These are phyloP conservation scores for Parnassius glacialis DNA, from an alignment of 2,888 invertebrate species.

Conservation along the genomic window DNA sequence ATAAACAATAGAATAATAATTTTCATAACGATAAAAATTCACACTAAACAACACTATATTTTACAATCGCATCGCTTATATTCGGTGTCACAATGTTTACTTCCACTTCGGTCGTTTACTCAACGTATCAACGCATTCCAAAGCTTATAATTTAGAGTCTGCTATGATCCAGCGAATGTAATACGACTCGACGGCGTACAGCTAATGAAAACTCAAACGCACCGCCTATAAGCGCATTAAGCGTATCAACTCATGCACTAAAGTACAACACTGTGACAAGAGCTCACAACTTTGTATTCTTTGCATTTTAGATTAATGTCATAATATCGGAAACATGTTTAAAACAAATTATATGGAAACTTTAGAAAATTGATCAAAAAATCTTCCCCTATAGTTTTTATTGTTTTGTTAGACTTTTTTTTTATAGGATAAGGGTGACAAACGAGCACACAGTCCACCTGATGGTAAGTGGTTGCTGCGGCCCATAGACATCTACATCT, in stretches of 20 bases:
- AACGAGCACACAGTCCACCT: too few species aligned
- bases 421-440: too few species aligned
- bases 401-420: too few species aligned
- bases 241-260: conserved; percentile 54
- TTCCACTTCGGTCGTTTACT: conserved; percentile 12
- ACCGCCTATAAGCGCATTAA: conserved; percentile 67
- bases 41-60: neutral
- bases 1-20: too few species aligned
- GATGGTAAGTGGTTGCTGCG: too few species aligned
- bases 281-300: conserved; percentile 15
- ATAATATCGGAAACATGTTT: too few species aligned
- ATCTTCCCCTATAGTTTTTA: too few species aligned
- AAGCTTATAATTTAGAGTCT: conserved; percentile 23
- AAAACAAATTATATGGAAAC: too few species aligned
- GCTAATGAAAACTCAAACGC: conserved; percentile 60
- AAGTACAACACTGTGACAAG: conserved; percentile 34
- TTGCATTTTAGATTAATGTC: conserved; percentile 6
- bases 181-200: conserved; percentile 40
- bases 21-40: too few species aligned
- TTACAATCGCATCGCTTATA: conserved; percentile 3
- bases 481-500: too few species aligned
- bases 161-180: conserved; percentile 35
- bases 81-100: conserved; percentile 21
- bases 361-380: too few species aligned
- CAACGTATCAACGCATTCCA: conserved; percentile 24